Conservation (phyloP, 2,888 invertebrate genomes). For the Latrodectus elegans region DNA sequence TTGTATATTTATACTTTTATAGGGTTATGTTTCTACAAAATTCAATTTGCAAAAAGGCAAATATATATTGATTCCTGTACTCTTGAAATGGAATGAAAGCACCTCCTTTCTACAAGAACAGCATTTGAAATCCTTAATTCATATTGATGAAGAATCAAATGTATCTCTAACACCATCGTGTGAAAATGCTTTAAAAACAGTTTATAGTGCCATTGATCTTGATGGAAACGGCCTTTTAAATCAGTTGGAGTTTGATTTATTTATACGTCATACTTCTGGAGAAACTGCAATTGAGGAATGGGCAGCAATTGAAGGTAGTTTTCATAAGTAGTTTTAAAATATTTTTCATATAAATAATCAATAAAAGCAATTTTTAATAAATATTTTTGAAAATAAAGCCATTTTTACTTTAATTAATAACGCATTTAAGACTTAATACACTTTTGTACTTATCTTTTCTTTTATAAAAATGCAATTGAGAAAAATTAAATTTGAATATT, state of each 20-base stretch:
- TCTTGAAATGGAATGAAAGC: conserved; percentile 35
- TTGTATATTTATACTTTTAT: background rate
- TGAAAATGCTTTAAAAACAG: conserved; percentile 16
- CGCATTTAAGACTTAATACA: too few relatives aligned
- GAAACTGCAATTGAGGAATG: conserved; percentile 60
- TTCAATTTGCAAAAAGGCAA: conserved; percentile 56
- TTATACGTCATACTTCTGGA: conserved; percentile 46
- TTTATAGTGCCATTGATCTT: conserved; percentile 54
- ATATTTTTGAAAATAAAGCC: too few relatives aligned
- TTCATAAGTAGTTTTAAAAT: too few relatives aligned
- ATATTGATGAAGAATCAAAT: conserved; percentile 33
- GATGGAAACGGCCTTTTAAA: conserved; percentile 53
- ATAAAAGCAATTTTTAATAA: too few relatives aligned
- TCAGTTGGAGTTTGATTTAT: conserved; percentile 56
- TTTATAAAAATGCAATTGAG: too few relatives aligned
- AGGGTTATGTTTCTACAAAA: conserved; percentile 46
- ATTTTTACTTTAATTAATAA: too few relatives aligned
- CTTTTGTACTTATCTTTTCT: too few relatives aligned
- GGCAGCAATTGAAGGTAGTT: conserved; percentile 55
- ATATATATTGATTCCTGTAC: conserved; percentile 48
- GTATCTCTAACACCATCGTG: conserved; percentile 23
- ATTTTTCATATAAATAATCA: too few relatives aligned
- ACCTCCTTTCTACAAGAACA: background rate
- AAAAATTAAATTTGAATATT: too few relatives aligned
- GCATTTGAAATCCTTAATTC: conserved; percentile 24